Conservation (phyloP, 2,888 invertebrate genomes). For the Orchestes rusci region DNA sequence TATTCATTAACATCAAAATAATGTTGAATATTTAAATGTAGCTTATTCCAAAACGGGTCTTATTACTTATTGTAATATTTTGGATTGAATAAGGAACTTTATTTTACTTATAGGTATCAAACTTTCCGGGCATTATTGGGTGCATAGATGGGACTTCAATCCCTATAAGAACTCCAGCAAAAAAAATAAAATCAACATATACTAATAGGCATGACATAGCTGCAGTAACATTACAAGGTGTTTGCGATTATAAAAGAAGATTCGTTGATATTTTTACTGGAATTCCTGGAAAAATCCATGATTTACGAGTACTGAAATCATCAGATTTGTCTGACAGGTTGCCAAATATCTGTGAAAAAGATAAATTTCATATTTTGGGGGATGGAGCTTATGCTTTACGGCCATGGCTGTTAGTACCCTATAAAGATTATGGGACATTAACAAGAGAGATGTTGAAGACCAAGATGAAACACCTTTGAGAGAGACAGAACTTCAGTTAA, state of each 20-base stretch:
- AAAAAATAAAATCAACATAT: slow-evolving; percentile 35
- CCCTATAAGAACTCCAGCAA: slow-evolving; percentile 29
- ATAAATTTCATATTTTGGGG: slow-evolving; percentile 27
- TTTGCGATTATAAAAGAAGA: slow-evolving; percentile 30
- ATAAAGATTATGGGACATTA: slow-evolving; percentile 30
- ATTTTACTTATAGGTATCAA: slow-evolving; percentile 19
- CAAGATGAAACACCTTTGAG: slow-evolving; percentile 32
- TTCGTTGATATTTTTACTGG: slow-evolving; percentile 35
- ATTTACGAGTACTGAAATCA: slow-evolving; percentile 26
- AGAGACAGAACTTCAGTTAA: no score
- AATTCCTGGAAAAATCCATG: slow-evolving; percentile 33
- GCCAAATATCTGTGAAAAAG: not conserved
- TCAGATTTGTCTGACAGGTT: not conserved
- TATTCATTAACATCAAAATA: no score
- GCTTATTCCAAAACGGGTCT: no score
- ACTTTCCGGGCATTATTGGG: slow-evolving; percentile 25
- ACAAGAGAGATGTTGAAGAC: slow-evolving; percentile 27
- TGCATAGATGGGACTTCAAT: slow-evolving; percentile 29
- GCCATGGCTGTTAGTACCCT: slow-evolving; percentile 28
- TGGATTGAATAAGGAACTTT: no score
- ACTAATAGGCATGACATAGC: slow-evolving; percentile 32
- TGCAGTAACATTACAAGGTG: slow-evolving; percentile 32
- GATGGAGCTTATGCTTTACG: slow-evolving; percentile 31
- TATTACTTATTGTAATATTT: no score
- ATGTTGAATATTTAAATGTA: no score